phyloP scores from a whole-genome alignment of 2,888 invertebrate species.

The Orthosia cruda region DNA sequence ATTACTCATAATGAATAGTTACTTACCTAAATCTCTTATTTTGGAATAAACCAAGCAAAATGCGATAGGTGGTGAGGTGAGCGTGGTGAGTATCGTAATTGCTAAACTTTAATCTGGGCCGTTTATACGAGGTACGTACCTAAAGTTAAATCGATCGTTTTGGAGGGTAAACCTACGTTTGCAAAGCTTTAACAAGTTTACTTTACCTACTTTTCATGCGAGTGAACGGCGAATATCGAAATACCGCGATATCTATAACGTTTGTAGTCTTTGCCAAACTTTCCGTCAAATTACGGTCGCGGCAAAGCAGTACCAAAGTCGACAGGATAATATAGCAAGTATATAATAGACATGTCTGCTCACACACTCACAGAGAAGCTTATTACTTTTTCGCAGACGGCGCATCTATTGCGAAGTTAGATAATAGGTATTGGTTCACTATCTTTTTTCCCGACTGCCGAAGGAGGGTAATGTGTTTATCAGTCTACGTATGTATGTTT shows the following conservation, averaged over 20 bases:
- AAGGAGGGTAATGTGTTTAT: too few species aligned
- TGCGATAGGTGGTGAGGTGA: slow-evolving; percentile 19
- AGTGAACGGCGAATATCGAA: slow-evolving; percentile 41
- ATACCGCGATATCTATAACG: slow-evolving; percentile 41
- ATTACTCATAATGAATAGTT: slow-evolving; percentile 55
- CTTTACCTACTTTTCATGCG: slow-evolving; percentile 73
- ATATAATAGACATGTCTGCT: slow-evolving; percentile 39
- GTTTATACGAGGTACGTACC: slow-evolving; percentile 53
- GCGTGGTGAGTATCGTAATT: slow-evolving; percentile 73
- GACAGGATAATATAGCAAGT: slow-evolving; percentile 36
- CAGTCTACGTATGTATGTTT: too few species aligned
- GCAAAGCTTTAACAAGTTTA: slow-evolving; percentile 77
- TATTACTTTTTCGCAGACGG: slow-evolving; percentile 24
- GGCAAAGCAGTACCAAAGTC: slow-evolving; percentile 44
- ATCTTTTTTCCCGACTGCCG: too few species aligned
- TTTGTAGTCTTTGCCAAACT: slow-evolving; percentile 39
- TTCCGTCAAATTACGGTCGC: slow-evolving; percentile 36
- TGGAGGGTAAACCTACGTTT: slow-evolving; percentile 64
- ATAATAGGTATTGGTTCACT: background rate
- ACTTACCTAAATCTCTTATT: slow-evolving; percentile 32
- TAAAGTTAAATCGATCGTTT: slow-evolving; percentile 78
- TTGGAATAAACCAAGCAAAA: slow-evolving; percentile 19
- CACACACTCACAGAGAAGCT: slow-evolving; percentile 29
- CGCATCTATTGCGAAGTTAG: slow-evolving; percentile 8
- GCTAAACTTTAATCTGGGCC: slow-evolving; percentile 79